Conservation (phyloP, 1,140 invertebrate species). For the Copidosoma floridanum region DNA sequence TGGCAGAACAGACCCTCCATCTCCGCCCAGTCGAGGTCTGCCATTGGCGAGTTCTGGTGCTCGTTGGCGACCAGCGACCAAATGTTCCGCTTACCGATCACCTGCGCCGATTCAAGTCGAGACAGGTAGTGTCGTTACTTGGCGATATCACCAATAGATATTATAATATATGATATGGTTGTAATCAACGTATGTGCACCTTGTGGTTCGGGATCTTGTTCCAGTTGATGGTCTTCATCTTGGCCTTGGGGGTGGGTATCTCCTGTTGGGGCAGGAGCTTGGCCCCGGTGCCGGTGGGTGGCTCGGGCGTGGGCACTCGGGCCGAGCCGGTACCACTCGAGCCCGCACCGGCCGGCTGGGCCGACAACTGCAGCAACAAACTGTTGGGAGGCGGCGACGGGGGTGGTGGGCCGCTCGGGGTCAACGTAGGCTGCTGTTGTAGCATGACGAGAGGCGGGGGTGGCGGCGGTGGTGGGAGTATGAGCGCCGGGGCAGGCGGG, state of each 20-base stretch:
- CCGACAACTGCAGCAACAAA: conserved; percentile 42
- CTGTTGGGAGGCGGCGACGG: conserved; percentile 37
- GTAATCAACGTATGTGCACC: conserved; percentile 44
- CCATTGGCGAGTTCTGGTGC: conserved; percentile 76
- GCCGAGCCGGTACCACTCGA: conserved; percentile 46
- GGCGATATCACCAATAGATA: conserved; percentile 1
- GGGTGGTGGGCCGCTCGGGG: conserved; percentile 33
- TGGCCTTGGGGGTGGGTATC: conserved; percentile 83
- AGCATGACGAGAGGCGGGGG: conserved; percentile 42
- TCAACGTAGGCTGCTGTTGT: conserved; percentile 49
- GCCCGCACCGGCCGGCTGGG: conserved; percentile 51
- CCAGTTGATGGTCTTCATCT: conserved; percentile 95
- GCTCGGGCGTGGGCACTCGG: conserved; percentile 46
- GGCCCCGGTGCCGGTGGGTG: conserved; percentile 46
- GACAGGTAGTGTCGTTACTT: neutral
- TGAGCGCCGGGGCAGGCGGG: conserved; percentile 42
- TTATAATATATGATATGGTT: no score
- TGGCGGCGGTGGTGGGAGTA: conserved; percentile 53
- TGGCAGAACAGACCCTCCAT: conserved; percentile 92
- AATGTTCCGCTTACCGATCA: conserved; percentile 84
- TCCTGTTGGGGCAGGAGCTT: conserved; percentile 78
- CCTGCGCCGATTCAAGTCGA: conserved; percentile 48
- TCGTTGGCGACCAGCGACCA: conserved; percentile 87
- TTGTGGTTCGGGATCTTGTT: conserved; percentile 88
- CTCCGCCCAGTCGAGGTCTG: conserved; percentile 84